Percentiles rank a stretch among this genome's conserved stretches.
These are phyloP conservation scores for Plagodis dolabraria DNA, from an alignment of 2,888 invertebrate species.

Conservation along the genomic window DNA sequence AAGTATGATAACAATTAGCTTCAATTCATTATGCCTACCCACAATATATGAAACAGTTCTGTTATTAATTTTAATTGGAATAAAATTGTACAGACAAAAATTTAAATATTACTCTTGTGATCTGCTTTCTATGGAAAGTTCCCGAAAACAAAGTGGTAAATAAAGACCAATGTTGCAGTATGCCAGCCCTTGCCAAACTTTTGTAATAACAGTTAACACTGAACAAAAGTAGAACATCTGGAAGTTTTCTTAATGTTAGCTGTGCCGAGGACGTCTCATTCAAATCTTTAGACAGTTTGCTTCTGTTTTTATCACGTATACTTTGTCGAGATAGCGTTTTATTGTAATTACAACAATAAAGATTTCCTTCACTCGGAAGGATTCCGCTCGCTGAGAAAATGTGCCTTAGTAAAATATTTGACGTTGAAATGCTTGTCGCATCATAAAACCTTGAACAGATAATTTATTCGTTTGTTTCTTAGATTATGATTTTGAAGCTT, in stretches of 20 bases:
- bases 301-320: constrained; percentile 43
- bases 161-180: constrained; percentile 8
- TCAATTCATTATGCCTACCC: no score
- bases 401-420: no score
- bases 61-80: no score
- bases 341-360: constrained; percentile 11
- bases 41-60: no score
- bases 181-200: constrained; percentile 53
- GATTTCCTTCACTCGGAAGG: neutral
- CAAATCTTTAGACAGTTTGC: constrained; percentile 48
- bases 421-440: no score
- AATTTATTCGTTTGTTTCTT: no score
- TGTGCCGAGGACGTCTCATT: constrained; percentile 49
- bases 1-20: no score
- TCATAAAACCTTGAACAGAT: no score
- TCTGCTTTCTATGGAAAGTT: no score
- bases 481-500: no score
- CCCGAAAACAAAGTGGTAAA: neutral
- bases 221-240: constrained; percentile 53
- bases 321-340: constrained; percentile 37
- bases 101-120: no score
- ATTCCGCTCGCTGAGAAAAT: neutral
- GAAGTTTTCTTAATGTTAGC: constrained; percentile 53
- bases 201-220: constrained; percentile 61
- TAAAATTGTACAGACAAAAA: no score